Percentiles rank a stretch among this genome's conserved stretches.
Conservation (phyloP, 1,140 invertebrate species). For the Telenomus remus region DNA sequence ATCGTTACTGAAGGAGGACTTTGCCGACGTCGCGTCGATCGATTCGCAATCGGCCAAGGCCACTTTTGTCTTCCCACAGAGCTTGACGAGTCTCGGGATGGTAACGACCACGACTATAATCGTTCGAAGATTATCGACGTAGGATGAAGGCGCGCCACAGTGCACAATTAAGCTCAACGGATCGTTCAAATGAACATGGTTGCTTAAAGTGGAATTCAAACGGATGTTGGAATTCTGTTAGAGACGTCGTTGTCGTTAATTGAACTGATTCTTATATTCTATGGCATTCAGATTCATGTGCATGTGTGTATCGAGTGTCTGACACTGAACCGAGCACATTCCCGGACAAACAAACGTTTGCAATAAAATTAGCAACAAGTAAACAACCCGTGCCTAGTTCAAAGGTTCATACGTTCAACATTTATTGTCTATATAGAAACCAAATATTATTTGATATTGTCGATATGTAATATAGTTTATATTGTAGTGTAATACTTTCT, state of each 20-base stretch:
- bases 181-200: slow-evolving; percentile 52
- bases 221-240: slow-evolving; percentile 51
- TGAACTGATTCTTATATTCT: slow-evolving; percentile 52
- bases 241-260: slow-evolving; percentile 52
- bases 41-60: slow-evolving; percentile 69
- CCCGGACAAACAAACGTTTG: not conserved
- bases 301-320: slow-evolving; percentile 28
- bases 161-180: slow-evolving; percentile 58
- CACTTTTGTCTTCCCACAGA: slow-evolving; percentile 59
- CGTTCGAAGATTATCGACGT: slow-evolving; percentile 61
- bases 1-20: slow-evolving; percentile 61
- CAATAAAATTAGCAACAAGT: slow-evolving; percentile 45
- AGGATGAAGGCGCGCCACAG: slow-evolving; percentile 32
- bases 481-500: no score
- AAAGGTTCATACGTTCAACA: no score
- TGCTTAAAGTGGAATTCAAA: slow-evolving; percentile 57
- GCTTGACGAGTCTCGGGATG: slow-evolving; percentile 50
- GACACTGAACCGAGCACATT: slow-evolving; percentile 8
- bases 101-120: slow-evolving; percentile 58
- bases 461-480: no score
- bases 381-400: no score
- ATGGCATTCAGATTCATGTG: slow-evolving; percentile 35
- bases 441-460: no score
- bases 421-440: no score
- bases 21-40: slow-evolving; percentile 62